Conservation (phyloP, 2,797 vertebrate species). For the Menidia menidia region DNA sequence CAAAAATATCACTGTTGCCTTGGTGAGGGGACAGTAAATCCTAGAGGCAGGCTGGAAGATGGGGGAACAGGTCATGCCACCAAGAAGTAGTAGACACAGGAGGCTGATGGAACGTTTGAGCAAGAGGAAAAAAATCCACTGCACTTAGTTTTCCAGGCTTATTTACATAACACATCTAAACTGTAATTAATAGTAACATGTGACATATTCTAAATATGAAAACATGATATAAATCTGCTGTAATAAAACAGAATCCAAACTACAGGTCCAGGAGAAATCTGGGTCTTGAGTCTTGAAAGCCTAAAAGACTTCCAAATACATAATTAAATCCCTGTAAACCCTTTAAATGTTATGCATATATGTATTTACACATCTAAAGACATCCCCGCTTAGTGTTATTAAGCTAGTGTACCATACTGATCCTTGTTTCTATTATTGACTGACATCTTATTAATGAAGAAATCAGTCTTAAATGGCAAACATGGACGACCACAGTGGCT, state of each 20-base stretch:
- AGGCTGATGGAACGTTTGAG: conserved; percentile 23
- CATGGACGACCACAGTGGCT: conserved; percentile 3
- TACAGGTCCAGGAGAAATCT: neutral
- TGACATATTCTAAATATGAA: neutral
- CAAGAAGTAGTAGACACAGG: conserved; percentile 29
- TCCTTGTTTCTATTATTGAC: neutral
- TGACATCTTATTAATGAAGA: neutral
- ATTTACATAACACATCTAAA: neutral
- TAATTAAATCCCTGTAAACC: neutral
- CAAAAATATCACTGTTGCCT: conserved; percentile 88
- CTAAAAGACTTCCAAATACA: neutral
- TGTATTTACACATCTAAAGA: conserved; percentile 2
- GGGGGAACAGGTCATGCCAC: conserved; percentile 58
- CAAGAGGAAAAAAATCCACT: neutral
- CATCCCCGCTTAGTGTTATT: neutral
- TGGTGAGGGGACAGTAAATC: conserved; percentile 64
- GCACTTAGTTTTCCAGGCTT: too few species aligned
- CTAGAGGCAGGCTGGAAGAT: conserved; percentile 87
- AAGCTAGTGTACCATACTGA: neutral
- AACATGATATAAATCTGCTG: neutral
- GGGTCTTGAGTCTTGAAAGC: neutral
- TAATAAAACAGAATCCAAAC: neutral
- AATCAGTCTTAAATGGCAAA: conserved; percentile 21
- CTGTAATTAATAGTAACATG: too few species aligned
- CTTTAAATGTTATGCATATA: neutral